These are phyloP conservation scores for Hermetia illucens DNA, from an alignment of 1,140 invertebrate species.

Conservation along the genomic window DNA sequence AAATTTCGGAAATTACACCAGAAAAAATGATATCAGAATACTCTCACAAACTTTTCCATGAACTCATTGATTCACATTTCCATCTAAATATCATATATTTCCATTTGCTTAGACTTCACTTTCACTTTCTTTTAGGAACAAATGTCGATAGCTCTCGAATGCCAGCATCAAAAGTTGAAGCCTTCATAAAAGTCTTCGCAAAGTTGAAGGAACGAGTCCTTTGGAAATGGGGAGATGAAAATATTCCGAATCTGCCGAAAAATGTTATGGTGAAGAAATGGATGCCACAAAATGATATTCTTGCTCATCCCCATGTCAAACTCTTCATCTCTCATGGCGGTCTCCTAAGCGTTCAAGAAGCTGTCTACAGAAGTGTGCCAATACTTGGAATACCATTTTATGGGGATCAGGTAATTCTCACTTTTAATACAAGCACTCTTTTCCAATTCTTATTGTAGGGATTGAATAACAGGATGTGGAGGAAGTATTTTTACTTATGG, in stretches of 20 bases:
- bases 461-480: too few relatives aligned
- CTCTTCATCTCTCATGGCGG: conserved; percentile 41
- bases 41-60: too few relatives aligned
- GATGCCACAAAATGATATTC: conserved; percentile 41
- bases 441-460: too few relatives aligned
- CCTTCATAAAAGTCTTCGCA: conserved; percentile 28
- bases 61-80: too few relatives aligned
- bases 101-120: too few relatives aligned
- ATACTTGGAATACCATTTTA: conserved; percentile 36
- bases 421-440: not conserved
- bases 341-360: conserved; percentile 35
- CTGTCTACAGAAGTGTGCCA: conserved; percentile 35
- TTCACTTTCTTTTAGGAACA: conserved; percentile 14
- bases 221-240: conserved; percentile 36
- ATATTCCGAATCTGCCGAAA: conserved; percentile 21
- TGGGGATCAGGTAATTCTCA: conserved; percentile 19
- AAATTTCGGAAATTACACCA: too few relatives aligned
- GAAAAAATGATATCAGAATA: too few relatives aligned
- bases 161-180: conserved; percentile 19
- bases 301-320: conserved; percentile 33
- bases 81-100: too few relatives aligned
- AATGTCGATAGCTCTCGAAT: conserved; percentile 19
- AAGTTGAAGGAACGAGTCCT: conserved; percentile 34
- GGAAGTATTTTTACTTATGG: too few relatives aligned
- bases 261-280: conserved; percentile 35